A percentile compares a stretch with the other conserved stretches of the same genome.
Evolutionary conservation across 2,797 vertebrate species (phyloP).

Genomic region (Bovichtus variegatus): DNA sequence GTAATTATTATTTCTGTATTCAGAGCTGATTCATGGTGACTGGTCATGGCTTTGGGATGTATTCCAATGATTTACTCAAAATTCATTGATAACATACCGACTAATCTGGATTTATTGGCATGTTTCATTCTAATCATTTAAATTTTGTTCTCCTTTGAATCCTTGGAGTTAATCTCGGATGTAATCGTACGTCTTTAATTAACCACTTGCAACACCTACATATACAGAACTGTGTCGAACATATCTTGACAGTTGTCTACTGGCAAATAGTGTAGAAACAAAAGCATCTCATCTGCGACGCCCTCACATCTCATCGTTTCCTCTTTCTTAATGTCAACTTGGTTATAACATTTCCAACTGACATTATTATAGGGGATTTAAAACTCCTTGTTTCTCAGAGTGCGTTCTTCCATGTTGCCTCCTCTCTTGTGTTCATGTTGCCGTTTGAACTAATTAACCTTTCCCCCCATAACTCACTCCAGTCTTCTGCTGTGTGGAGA

Average conservation of each 20-base stretch:
- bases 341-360: conserved; percentile 20
- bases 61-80: conserved; percentile 21
- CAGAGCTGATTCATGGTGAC: conserved; percentile 30
- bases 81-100: neutral
- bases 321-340: conserved; percentile 5
- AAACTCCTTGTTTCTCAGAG: conserved; percentile 44
- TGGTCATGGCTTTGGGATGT: conserved; percentile 33
- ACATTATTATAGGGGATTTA: conserved; percentile 20
- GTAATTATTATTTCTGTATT: conserved; percentile 16
- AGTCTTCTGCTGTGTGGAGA: conserved; percentile 53
- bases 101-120: neutral
- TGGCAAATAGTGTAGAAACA: conserved; percentile 11
- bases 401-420: conserved; percentile 57
- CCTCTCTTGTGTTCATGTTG: conserved; percentile 64
- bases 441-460: conserved; percentile 49
- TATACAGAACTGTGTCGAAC: neutral
- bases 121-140: conserved; percentile 17
- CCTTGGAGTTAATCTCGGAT: neutral
- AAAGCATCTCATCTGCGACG: conserved; percentile 32
- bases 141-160: neutral
- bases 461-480: conserved; percentile 32
- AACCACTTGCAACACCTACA: conserved; percentile 2
- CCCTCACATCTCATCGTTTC: neutral
- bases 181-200: conserved; percentile 1
- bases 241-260: neutral